Conservation (phyloP, 2,113 vertebrate genomes). For the Nycticebus coucang region DNA sequence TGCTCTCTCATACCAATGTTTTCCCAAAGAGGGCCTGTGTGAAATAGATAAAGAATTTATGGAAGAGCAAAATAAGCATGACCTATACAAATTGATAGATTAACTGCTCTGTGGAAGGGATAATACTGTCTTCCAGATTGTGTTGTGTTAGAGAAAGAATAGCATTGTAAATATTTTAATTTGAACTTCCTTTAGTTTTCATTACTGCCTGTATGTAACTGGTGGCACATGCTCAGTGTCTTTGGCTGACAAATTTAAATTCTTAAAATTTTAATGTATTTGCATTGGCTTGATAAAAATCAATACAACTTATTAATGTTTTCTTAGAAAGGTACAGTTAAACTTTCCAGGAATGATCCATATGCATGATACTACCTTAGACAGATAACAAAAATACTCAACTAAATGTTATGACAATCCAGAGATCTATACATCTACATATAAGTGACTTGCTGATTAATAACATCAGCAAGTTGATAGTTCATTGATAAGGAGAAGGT, state of each 20-base stretch:
- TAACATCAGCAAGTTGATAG: neutral
- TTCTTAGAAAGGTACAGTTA: neutral
- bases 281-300: neutral
- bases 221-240: neutral
- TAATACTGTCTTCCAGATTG: neutral
- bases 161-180: slow-evolving; percentile 42
- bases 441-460: neutral
- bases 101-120: neutral
- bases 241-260: slow-evolving; percentile 37
- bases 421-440: neutral
- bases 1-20: neutral
- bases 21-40: slow-evolving; percentile 43
- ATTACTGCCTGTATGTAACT: neutral
- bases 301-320: neutral
- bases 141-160: neutral
- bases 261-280: slow-evolving; percentile 36
- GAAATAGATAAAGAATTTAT: slow-evolving; percentile 63
- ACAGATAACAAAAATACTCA: neutral
- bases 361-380: neutral
- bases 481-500: neutral
- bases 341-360: neutral
- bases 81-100: slow-evolving; percentile 17
- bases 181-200: slow-evolving; percentile 28
- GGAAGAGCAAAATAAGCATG: slow-evolving; percentile 49
- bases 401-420: neutral